A percentile compares a stretch with the other conserved stretches of the same genome.
These are phyloP conservation scores for Magallana nippona DNA, from an alignment of 2,888 invertebrate species.

Conservation along the genomic window DNA sequence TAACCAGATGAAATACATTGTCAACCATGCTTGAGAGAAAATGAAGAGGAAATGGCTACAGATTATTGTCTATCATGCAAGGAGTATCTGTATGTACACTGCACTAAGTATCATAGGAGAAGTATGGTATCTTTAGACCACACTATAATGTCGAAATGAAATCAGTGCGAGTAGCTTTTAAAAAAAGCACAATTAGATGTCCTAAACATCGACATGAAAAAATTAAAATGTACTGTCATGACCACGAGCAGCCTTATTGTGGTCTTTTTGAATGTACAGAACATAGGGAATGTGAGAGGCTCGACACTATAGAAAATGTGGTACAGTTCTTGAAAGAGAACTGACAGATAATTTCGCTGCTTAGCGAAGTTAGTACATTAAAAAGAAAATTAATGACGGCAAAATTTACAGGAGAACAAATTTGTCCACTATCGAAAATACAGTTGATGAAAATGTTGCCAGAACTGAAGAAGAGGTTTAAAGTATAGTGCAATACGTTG, in stretches of 20 bases:
- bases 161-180: not conserved
- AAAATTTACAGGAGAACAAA: not conserved
- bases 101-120: not conserved
- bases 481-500: not conserved
- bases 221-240: not conserved
- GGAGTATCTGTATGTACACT: not conserved
- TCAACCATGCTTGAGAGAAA: not conserved
- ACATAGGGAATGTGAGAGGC: not conserved
- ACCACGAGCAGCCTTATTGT: not conserved
- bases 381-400: not conserved
- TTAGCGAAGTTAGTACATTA: not conserved
- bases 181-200: not conserved
- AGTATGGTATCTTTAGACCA: not conserved
- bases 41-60: not conserved
- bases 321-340: not conserved
- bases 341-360: not conserved
- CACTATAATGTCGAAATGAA: not conserved
- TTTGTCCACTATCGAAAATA: not conserved
- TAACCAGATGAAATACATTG: not conserved
- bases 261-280: not conserved
- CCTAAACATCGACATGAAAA: not conserved
- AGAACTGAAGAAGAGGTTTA: not conserved
- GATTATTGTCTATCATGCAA: not conserved
- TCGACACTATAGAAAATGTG: not conserved
- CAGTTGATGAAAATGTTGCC: not conserved